Conservation (phyloP, 2,888 invertebrate species). For the Merodon equestris region DNA sequence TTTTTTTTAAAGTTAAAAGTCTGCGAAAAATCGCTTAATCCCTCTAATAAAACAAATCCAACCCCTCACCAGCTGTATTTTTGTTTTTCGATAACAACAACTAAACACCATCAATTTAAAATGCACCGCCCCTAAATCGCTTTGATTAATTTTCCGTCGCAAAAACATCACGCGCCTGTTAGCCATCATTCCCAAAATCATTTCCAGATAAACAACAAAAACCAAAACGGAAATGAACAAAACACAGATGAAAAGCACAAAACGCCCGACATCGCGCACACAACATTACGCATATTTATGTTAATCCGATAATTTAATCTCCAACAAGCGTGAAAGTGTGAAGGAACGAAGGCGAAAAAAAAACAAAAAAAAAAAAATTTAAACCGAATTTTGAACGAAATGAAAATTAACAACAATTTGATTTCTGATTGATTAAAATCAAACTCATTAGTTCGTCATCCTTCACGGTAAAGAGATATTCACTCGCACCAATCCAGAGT, state of each 20-base stretch:
- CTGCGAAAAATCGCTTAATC: too few relatives aligned
- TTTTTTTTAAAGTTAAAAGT: too few relatives aligned
- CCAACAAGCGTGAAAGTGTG: constrained; percentile 34
- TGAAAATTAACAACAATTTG: too few relatives aligned
- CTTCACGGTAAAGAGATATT: neutral
- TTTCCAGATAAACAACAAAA: neutral
- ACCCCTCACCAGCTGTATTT: too few relatives aligned
- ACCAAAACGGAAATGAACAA: too few relatives aligned
- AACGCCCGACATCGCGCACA: constrained; percentile 61
- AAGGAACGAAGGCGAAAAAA: neutral
- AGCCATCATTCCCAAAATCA: neutral
- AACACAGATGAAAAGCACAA: neutral
- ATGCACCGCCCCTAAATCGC: neutral
- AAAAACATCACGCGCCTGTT: constrained; percentile 1
- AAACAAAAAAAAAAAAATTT: neutral
- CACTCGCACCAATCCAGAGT: constrained; percentile 6
- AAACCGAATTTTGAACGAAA: too few relatives aligned
- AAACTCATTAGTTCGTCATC: too few relatives aligned
- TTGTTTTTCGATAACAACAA: too few relatives aligned
- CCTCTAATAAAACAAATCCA: too few relatives aligned
- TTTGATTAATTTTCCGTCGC: constrained; percentile 22
- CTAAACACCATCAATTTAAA: neutral
- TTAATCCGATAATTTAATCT: constrained; percentile 71
- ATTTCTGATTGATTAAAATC: too few relatives aligned
- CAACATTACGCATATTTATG: constrained; percentile 72